Evolutionary conservation across 2,113 vertebrate genomes (phyloP).

Genomic region (Okapia johnstoni): DNA sequence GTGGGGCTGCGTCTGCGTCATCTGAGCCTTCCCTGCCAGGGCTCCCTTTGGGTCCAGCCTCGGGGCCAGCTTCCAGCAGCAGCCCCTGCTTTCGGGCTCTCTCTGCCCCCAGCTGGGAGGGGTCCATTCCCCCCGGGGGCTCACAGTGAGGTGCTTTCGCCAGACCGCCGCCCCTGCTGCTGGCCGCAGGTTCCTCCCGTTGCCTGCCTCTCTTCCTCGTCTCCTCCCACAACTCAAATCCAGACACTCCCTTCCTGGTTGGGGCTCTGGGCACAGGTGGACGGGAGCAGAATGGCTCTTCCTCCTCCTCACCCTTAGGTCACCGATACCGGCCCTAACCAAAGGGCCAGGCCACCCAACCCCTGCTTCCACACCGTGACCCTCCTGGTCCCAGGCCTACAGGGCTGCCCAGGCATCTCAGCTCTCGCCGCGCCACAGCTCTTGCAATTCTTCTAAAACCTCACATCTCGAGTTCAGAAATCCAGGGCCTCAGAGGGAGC

Average conservation of each 20-base stretch:
- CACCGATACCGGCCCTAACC: background rate
- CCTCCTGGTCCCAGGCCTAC: background rate
- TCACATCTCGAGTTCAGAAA: background rate
- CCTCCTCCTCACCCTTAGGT: background rate
- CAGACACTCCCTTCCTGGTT: background rate
- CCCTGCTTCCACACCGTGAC: background rate
- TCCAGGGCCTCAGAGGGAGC: background rate
- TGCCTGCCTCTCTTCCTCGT: background rate
- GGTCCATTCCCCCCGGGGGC: too few relatives aligned
- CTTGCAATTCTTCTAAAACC: background rate
- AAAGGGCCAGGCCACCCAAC: background rate
- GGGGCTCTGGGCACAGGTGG: background rate
- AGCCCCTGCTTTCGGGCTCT: background rate
- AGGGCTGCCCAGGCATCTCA: background rate
- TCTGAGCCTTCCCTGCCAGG: background rate
- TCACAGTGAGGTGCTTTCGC: background rate
- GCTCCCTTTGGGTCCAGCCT: background rate
- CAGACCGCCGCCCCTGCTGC: background rate
- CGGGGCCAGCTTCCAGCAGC: too few relatives aligned
- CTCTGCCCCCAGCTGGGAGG: background rate
- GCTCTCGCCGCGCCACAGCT: background rate
- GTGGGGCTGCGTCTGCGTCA: background rate
- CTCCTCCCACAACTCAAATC: background rate
- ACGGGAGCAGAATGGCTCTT: background rate
- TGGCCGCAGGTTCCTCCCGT: background rate